A percentile compares a stretch with the other conserved stretches of the same genome.
These are phyloP conservation scores for Cercopithecus diana DNA, from an alignment of 2,797 vertebrate species.

Conservation along the genomic window DNA sequence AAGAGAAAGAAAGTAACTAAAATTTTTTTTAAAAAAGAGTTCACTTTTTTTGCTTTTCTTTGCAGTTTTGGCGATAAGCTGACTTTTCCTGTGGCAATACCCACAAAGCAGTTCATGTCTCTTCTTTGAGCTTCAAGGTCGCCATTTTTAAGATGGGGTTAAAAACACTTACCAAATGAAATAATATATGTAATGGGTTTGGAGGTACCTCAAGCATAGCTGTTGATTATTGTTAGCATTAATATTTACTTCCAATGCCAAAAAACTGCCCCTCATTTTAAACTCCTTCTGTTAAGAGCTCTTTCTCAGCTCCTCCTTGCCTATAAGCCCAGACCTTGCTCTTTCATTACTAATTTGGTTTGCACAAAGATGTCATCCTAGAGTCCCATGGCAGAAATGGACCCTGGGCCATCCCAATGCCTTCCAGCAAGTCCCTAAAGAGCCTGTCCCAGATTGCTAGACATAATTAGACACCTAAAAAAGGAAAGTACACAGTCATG, in stretches of 20 bases:
- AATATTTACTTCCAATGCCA: background rate
- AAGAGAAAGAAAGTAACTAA: background rate
- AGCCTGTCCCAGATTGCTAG: conserved; percentile 30
- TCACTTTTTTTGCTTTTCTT: background rate
- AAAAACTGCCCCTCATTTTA: background rate
- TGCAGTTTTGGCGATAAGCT: background rate
- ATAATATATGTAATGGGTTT: background rate
- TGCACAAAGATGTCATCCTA: background rate
- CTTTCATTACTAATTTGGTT: background rate
- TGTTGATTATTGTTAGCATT: background rate
- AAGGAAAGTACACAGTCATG: background rate
- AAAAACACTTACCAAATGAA: background rate
- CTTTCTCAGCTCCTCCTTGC: background rate
- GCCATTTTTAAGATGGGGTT: background rate
- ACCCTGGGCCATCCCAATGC: background rate
- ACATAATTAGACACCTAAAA: conserved; percentile 39
- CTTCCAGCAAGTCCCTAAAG: background rate
- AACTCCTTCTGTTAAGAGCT: background rate
- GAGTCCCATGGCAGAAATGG: background rate
- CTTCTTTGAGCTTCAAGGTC: background rate
- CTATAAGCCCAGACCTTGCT: background rate
- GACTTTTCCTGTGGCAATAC: background rate
- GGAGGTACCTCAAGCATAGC: background rate
- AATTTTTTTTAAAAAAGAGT: background rate
- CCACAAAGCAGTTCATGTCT: background rate